Conservation (phyloP, 2,797 vertebrate species). For the Oreochromis grahami region DNA sequence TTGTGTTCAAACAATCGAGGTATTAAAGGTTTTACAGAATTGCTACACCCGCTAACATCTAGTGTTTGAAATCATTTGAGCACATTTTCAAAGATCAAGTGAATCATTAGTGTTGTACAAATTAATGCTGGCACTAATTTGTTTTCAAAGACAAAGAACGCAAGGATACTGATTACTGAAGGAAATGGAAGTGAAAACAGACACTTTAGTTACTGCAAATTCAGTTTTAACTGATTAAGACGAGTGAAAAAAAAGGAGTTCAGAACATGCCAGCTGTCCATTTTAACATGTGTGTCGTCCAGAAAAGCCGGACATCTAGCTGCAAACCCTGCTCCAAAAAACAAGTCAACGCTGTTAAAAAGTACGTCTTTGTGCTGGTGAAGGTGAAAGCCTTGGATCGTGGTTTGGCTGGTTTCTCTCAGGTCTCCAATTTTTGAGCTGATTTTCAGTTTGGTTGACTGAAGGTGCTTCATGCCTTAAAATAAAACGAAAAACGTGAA, state of each 20-base stretch:
- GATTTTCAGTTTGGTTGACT: not conserved
- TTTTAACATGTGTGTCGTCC: accelerated
- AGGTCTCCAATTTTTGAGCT: not conserved
- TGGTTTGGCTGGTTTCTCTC: not conserved
- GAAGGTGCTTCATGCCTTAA: not conserved
- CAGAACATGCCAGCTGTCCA: accelerated
- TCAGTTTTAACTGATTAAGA: not conserved
- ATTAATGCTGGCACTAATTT: not conserved
- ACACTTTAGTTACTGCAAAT: not conserved
- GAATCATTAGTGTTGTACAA: not conserved
- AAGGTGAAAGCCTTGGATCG: no score
- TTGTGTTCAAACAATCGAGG: not conserved
- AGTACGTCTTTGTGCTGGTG: accelerated
- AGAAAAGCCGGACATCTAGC: not conserved
- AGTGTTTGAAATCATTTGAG: not conserved
- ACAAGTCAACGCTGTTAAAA: not conserved
- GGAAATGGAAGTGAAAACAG: not conserved
- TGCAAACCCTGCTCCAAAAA: not conserved
- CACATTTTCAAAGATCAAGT: not conserved
- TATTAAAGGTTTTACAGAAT: not conserved
- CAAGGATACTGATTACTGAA: not conserved
- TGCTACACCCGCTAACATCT: not conserved
- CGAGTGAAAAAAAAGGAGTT: not conserved
- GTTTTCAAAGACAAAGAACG: not conserved
- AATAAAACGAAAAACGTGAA: accelerated